Percentiles rank a stretch among this genome's conserved stretches.
Evolutionary conservation across 2,797 vertebrate species (phyloP).

Genomic region (Neoniphon sammara): DNA sequence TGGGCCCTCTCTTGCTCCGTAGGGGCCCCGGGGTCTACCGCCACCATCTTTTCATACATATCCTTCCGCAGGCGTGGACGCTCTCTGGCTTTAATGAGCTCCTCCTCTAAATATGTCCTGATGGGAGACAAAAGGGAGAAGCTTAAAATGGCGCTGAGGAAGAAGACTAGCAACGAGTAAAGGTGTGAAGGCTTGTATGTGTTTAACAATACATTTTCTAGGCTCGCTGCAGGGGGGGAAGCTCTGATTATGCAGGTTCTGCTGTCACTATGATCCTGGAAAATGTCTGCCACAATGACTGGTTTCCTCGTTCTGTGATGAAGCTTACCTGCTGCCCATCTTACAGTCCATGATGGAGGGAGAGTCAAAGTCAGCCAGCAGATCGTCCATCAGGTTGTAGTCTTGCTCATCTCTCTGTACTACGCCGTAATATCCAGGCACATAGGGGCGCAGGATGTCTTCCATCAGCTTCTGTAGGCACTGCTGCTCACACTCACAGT

Average conservation of each 20-base stretch:
- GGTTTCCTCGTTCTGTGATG: not conserved
- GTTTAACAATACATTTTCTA: constrained; percentile 5
- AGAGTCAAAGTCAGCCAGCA: constrained; percentile 87
- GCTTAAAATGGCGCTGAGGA: not conserved
- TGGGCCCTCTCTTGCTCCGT: constrained; percentile 85
- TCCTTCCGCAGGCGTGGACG: constrained; percentile 87
- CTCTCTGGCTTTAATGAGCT: constrained; percentile 88
- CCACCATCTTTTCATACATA: constrained; percentile 95
- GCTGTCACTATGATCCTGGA: not conserved
- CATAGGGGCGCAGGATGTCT: constrained; percentile 79
- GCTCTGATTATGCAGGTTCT: not conserved
- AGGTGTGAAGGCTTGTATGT: not conserved
- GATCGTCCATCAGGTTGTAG: constrained; percentile 93
- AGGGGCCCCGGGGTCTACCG: constrained; percentile 88
- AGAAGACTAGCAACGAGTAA: not conserved
- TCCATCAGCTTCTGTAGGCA: constrained; percentile 84
- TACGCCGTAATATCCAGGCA: constrained; percentile 87
- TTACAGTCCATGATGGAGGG: constrained; percentile 97
- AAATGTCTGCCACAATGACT: not conserved
- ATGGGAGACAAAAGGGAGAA: not conserved
- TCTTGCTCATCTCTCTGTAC: constrained; percentile 85
- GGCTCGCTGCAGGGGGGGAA: constrained; percentile 1
- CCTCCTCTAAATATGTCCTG: constrained; percentile 93
- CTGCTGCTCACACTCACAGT: constrained; percentile 84
- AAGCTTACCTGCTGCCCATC: constrained; percentile 90